Base-by-base conservation (phyloP, 2,797 vertebrate genomes). In the Apodemus agrarius region DNA sequence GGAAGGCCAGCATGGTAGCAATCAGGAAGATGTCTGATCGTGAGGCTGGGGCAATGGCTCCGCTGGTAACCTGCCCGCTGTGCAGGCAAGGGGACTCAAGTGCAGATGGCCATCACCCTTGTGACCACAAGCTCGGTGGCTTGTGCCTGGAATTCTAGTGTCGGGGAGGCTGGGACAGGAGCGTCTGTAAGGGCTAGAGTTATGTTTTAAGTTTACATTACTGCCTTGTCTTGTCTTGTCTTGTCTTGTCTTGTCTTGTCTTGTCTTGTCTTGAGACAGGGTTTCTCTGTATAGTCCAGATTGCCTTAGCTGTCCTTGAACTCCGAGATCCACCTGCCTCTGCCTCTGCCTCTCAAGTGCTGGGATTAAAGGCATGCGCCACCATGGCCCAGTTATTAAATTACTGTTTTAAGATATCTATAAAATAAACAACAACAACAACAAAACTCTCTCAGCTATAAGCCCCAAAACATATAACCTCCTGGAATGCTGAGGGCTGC, bases 31-130 rank as follows among this genome's bases (percentile, higher is more conserved):
- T 19, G 78, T 2, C 31, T 49, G 57, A 59, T 37, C 24, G 57
- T 0, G 4, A 16, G 16, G 37, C 26, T 8, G 13, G 13, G 37
- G 14, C 1, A 1, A 24, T 22, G 43, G 19, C 5, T 67, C 24
- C 3, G 31, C 26, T n/a, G 63, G 21, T 10, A 13, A 46, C 14
- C 1, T 31, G 29, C 65, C 65, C 2, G 26, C 26, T 34, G 9
- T 12, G 9, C 16, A 63, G 59, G 13, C 43, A 22, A 69, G 43
- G 67, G 29, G 83, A 86, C 31, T 8, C n/a, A 67, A 67, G 6
- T 52, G 14, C 22, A 22, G 34, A 16, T 37, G 0, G 3, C 10
- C 40, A 57, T 59, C 52, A 57, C 1, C 54, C 80, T 26, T 2
- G n/a, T 13, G 14, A 57, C 10, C 24, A 61, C 21, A 24, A 57